Conservation (phyloP, 2,113 vertebrate species). For the Anolis sagrei region DNA sequence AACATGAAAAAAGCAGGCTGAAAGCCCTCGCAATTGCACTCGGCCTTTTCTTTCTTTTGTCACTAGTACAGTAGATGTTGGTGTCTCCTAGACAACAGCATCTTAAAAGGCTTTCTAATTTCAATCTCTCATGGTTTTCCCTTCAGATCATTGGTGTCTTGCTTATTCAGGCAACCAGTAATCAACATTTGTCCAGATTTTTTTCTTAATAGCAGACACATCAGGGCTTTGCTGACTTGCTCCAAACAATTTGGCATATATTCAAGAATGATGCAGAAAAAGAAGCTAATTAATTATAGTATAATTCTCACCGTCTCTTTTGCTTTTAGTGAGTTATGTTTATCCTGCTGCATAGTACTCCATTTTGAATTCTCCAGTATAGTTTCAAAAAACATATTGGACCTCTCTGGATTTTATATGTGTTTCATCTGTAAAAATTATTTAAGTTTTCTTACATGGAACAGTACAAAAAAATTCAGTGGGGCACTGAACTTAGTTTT, state of each 20-base stretch:
- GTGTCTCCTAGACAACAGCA: conserved; percentile 75
- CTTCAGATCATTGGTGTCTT: conserved; percentile 25
- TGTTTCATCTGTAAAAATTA: too few species aligned
- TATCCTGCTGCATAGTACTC: background rate
- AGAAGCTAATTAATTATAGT: conserved; percentile 2
- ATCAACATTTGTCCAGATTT: conserved; percentile 3
- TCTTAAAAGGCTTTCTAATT: conserved; percentile 61
- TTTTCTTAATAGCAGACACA: conserved; percentile 6
- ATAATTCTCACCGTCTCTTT: conserved; percentile 7
- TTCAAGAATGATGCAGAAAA: conserved; percentile 30
- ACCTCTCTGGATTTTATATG: background rate
- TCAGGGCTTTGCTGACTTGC: background rate
- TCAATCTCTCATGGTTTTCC: conserved; percentile 65
- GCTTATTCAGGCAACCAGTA: conserved; percentile 35
- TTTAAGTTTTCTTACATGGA: too few species aligned
- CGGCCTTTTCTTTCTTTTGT: conserved; percentile 73
- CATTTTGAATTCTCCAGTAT: background rate
- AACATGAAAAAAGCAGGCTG: conserved; percentile 62
- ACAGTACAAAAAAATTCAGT: too few species aligned
- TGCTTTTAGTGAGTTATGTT: background rate
- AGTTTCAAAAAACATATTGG: background rate
- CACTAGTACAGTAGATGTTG: conserved; percentile 64
- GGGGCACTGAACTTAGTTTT: too few species aligned
- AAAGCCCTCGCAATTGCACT: conserved; percentile 71
- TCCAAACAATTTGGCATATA: background rate